These are phyloP conservation scores for Germaria angustata DNA, from an alignment of 2,888 invertebrate species.

Conservation along the genomic window DNA sequence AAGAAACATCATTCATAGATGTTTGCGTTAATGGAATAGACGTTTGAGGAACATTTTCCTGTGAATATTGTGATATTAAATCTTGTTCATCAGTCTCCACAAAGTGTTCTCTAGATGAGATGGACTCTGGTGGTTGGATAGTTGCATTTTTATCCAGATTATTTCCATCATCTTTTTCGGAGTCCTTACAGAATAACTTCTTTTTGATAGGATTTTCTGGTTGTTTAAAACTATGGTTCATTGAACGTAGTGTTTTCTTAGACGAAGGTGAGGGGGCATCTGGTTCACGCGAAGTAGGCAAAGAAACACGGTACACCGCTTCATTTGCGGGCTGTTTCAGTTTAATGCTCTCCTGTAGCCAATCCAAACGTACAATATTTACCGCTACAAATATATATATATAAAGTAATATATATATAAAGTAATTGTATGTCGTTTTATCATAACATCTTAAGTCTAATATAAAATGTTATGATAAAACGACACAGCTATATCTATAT, in stretches of 20 bases:
- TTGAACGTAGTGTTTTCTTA: conserved; percentile 80
- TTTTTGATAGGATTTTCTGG: conserved; percentile 75
- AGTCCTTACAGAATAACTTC: conserved; percentile 71
- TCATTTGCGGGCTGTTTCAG: conserved; percentile 82
- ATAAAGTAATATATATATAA: too few species aligned
- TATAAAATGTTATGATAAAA: too few species aligned
- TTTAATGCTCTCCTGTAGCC: conserved; percentile 88
- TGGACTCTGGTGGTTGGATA: conserved; percentile 16
- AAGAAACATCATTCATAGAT: conserved; percentile 3
- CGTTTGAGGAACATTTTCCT: conserved; percentile 73
- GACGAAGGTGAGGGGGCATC: conserved; percentile 83
- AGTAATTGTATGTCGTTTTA: too few species aligned
- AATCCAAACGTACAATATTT: conserved; percentile 84
- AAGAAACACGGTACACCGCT: conserved; percentile 74
- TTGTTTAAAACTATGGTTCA: conserved; percentile 79
- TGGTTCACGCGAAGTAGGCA: conserved; percentile 72
- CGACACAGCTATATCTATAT: too few species aligned
- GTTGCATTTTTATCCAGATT: conserved; percentile 2
- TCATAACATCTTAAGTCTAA: too few species aligned
- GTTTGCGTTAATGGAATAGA: conserved; percentile 75
- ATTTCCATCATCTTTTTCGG: conserved; percentile 2
- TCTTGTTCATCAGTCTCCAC: conserved; percentile 70
- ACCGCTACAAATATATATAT: conserved; percentile 63
- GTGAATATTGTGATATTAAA: conserved; percentile 76
- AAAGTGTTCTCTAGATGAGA: conserved; percentile 30